Percentiles rank a stretch among this genome's conserved stretches.
phyloP scores from a whole-genome alignment of 2,113 vertebrate species.

The Hirundichthys speculiger region DNA sequence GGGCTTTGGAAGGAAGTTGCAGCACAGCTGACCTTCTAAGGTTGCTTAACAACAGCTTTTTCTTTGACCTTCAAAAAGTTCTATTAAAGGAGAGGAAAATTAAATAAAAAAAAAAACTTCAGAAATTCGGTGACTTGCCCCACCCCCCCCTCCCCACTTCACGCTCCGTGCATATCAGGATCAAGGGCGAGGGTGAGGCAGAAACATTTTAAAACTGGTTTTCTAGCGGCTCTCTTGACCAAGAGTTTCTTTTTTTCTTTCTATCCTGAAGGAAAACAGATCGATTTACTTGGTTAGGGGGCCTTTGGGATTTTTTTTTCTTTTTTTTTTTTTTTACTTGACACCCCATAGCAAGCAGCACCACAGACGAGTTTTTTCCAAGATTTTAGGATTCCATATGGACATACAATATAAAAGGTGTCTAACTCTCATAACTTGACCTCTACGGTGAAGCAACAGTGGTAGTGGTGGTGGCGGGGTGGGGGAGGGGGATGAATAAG shows the following conservation, averaged over 20 bases:
- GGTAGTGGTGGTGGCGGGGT: too few relatives aligned
- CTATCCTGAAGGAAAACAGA: conserved; percentile 39
- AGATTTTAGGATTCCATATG: conserved; percentile 11
- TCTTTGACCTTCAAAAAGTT: conserved; percentile 34
- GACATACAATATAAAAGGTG: conserved; percentile 5
- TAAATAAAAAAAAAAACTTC: neutral
- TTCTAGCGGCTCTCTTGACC: conserved; percentile 6
- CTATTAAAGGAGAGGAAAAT: neutral
- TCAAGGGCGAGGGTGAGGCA: neutral
- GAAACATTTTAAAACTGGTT: conserved; percentile 29
- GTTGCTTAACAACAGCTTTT: conserved; percentile 6
- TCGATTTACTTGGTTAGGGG: conserved; percentile 43
- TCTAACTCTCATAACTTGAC: conserved; percentile 39
- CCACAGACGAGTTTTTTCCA: conserved; percentile 23
- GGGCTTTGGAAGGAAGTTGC: neutral
- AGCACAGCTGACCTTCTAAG: neutral
- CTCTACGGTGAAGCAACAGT: too few relatives aligned
- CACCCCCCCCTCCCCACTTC: neutral
- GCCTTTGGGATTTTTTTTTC: conserved; percentile 42
- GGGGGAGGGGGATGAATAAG: too few relatives aligned
- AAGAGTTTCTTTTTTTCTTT: conserved; percentile 3
- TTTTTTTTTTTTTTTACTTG: too few relatives aligned
- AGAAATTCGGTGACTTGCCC: neutral
- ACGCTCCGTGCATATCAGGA: conserved; percentile 5
- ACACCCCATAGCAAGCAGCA: conserved; percentile 29